phyloP scores from a whole-genome alignment of 2,888 invertebrate species.

The Pachydiplax longipennis region DNA sequence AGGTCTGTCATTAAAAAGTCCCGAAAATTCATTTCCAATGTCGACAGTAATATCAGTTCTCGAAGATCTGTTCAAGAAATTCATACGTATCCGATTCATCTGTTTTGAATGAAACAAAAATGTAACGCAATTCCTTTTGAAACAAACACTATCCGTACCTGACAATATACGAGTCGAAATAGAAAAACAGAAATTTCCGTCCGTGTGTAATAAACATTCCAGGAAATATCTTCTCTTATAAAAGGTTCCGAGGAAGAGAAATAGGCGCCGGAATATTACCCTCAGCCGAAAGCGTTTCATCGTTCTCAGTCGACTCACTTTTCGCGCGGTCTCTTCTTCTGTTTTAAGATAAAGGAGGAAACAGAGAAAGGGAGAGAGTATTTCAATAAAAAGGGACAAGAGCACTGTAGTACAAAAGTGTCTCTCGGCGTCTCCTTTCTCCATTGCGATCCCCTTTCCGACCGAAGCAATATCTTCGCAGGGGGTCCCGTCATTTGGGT shows the following conservation, averaged over 20 bases:
- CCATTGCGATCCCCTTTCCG: neutral
- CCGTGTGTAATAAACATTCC: too few species aligned
- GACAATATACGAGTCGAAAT: neutral
- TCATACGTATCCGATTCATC: too few species aligned
- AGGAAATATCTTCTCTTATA: too few species aligned
- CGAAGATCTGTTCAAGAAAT: too few species aligned
- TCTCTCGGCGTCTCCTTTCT: constrained; percentile 1
- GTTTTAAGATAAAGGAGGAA: neutral
- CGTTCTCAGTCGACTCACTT: neutral
- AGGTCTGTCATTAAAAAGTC: too few species aligned
- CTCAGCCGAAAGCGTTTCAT: neutral
- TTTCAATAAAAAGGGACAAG: constrained; percentile 31
- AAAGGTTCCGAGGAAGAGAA: neutral
- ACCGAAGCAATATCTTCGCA: neutral
- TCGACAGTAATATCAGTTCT: too few species aligned
- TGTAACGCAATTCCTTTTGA: too few species aligned
- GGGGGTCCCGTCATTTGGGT: neutral
- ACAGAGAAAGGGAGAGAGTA: neutral
- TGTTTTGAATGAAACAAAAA: too few species aligned
- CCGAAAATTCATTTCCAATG: too few species aligned
- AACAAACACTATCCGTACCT: neutral
- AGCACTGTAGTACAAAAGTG: constrained; percentile 40
- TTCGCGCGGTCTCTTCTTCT: neutral
- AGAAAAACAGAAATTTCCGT: neutral
- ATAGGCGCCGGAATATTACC: neutral